Percentiles rank a stretch among this genome's conserved stretches.
Evolutionary conservation across 2,888 invertebrate genomes (phyloP).

Genomic region (Lasiommata megera): DNA sequence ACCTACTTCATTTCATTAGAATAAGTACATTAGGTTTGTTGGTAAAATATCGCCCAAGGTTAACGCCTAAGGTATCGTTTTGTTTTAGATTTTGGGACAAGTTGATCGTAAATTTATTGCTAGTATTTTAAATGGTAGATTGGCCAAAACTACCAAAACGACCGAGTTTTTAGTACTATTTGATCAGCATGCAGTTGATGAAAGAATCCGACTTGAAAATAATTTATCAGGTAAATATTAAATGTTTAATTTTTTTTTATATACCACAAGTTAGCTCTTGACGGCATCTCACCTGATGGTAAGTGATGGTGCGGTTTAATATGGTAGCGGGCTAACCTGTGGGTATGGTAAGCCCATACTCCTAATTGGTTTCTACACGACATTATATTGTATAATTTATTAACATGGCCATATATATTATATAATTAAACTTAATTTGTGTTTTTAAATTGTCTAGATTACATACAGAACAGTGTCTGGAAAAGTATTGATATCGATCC

Average conservation of each 20-base stretch:
- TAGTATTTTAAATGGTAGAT: conserved; percentile 55
- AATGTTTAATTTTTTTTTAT: too few relatives aligned
- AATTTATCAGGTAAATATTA: conserved; percentile 80
- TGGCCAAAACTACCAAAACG: conserved; percentile 45
- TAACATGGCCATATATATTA: too few relatives aligned
- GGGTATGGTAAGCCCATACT: too few relatives aligned
- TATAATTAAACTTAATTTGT: neutral
- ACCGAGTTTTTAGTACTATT: conserved; percentile 83
- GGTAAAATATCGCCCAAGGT: too few relatives aligned
- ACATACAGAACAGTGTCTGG: conserved; percentile 63
- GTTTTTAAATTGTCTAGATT: conserved; percentile 56
- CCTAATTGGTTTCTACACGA: too few relatives aligned
- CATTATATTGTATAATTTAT: too few relatives aligned
- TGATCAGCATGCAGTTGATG: conserved; percentile 95
- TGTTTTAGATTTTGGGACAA: conserved; percentile 85
- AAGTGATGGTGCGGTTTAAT: too few relatives aligned
- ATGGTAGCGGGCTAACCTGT: too few relatives aligned
- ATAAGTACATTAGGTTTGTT: too few relatives aligned
- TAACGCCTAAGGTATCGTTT: neutral
- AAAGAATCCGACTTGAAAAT: conserved; percentile 88
- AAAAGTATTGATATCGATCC: conserved; percentile 49
- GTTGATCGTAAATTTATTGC: conserved; percentile 88
- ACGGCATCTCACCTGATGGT: neutral
- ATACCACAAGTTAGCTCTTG: too few relatives aligned
- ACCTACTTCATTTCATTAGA: too few relatives aligned